Conservation (phyloP, 2,888 invertebrate genomes). For the Agriopis leucophaearia region DNA sequence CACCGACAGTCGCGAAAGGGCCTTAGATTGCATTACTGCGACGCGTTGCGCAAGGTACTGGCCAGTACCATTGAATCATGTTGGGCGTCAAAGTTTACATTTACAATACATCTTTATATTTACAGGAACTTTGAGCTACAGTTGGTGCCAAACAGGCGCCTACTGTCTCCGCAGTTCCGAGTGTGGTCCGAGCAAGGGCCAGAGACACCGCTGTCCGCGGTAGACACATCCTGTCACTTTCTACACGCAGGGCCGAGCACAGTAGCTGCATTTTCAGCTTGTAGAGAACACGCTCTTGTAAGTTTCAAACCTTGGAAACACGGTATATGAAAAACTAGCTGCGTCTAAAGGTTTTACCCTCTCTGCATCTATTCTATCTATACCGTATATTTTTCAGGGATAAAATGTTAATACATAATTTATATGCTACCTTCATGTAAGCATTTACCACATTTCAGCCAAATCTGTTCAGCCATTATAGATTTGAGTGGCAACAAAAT, state of each 20-base stretch:
- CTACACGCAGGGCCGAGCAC: constrained; percentile 85
- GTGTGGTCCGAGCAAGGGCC: constrained; percentile 83
- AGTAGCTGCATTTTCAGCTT: constrained; percentile 90
- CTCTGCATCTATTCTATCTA: background rate
- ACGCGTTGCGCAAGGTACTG: no score
- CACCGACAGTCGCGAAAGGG: no score
- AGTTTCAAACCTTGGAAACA: constrained; percentile 52
- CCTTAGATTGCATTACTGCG: no score
- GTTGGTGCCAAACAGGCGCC: constrained; percentile 87
- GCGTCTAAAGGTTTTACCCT: no score
- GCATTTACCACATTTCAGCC: no score
- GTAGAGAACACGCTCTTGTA: constrained; percentile 88
- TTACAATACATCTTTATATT: constrained; percentile 21
- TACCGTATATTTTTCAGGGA: background rate
- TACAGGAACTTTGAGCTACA: constrained; percentile 87
- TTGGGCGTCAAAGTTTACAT: background rate
- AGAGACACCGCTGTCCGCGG: constrained; percentile 69
- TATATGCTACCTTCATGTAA: no score
- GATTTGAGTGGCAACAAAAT: no score
- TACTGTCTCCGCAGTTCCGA: constrained; percentile 87
- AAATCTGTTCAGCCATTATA: no score
- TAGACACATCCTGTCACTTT: constrained; percentile 87
- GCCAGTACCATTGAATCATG: no score
- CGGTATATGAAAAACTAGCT: no score
- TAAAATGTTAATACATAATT: no score